phyloP scores from a whole-genome alignment of 1,140 invertebrate genomes.

The Copidosoma floridanum region DNA sequence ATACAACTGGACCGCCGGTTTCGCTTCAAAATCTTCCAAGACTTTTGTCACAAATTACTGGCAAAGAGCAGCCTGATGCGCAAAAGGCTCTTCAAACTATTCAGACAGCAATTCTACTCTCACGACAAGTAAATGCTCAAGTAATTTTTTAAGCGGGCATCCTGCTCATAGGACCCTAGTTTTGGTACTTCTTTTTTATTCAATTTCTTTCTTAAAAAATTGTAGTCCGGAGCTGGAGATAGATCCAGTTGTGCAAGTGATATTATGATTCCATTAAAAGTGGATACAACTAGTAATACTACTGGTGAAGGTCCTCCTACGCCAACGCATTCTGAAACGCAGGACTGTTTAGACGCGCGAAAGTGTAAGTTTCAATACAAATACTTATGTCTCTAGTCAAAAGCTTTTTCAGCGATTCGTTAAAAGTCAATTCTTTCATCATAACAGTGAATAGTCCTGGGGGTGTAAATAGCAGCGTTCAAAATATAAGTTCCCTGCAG shows the following conservation, averaged over 20 bases:
- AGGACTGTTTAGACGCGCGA: slow-evolving; percentile 63
- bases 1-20: slow-evolving; percentile 58
- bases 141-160: too few relatives aligned
- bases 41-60: slow-evolving; percentile 58
- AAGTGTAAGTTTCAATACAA: slow-evolving; percentile 53
- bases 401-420: too few relatives aligned
- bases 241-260: slow-evolving; percentile 49
- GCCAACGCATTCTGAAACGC: slow-evolving; percentile 69
- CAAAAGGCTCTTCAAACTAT: slow-evolving; percentile 64
- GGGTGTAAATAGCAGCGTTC: slow-evolving; percentile 48
- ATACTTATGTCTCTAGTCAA: too few relatives aligned
- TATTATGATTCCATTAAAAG: slow-evolving; percentile 57
- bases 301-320: slow-evolving; percentile 65
- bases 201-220: neutral
- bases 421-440: neutral
- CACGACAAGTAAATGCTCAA: slow-evolving; percentile 49
- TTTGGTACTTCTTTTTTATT: neutral
- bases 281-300: slow-evolving; percentile 59
- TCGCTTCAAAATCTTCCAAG: slow-evolving; percentile 56
- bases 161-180: too few relatives aligned
- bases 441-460: slow-evolving; percentile 54
- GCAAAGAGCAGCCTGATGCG: slow-evolving; percentile 57
- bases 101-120: slow-evolving; percentile 60
- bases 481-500: slow-evolving; percentile 59
- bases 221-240: slow-evolving; percentile 48